These are phyloP conservation scores for Danaus melanippus DNA, from an alignment of 1,140 invertebrate species.

Conservation along the genomic window DNA sequence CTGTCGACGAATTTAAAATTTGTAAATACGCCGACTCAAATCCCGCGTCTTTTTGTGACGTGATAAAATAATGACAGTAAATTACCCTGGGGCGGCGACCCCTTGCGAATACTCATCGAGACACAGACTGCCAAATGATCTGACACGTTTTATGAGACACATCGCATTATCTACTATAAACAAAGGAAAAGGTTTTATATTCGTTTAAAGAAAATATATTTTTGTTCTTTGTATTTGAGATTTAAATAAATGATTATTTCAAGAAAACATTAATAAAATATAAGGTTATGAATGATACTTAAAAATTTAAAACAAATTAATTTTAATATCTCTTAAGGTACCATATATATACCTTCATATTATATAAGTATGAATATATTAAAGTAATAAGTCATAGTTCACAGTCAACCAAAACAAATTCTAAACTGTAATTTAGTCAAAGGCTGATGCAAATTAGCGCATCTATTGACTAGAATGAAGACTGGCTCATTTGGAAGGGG, in stretches of 20 bases:
- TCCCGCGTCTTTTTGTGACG: slow-evolving; percentile 53
- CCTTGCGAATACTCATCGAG: slow-evolving; percentile 24
- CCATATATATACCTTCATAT: too few species aligned
- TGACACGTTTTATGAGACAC: slow-evolving; percentile 11
- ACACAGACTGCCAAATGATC: slow-evolving; percentile 19
- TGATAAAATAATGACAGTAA: slow-evolving; percentile 61
- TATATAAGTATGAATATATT: too few species aligned
- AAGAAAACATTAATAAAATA: too few species aligned
- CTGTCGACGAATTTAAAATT: slow-evolving; percentile 53
- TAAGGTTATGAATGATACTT: too few species aligned
- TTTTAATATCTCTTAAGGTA: too few species aligned
- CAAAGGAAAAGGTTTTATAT: too few species aligned
- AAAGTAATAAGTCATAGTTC: too few species aligned
- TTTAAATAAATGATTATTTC: too few species aligned
- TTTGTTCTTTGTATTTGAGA: too few species aligned
- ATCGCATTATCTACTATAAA: not conserved
- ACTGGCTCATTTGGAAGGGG: slow-evolving; percentile 49
- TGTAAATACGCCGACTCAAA: slow-evolving; percentile 50
- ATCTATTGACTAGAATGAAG: slow-evolving; percentile 62
- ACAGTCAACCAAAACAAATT: slow-evolving; percentile 15
- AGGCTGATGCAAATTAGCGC: slow-evolving; percentile 69
- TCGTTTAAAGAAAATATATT: too few species aligned
- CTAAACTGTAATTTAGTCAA: slow-evolving; percentile 34
- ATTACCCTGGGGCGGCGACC: slow-evolving; percentile 36
- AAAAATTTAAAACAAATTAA: too few species aligned